Percentiles rank a stretch among this genome's conserved stretches.
phyloP scores from a whole-genome alignment of 2,113 vertebrate genomes.

The Tauraco erythrolophus region DNA sequence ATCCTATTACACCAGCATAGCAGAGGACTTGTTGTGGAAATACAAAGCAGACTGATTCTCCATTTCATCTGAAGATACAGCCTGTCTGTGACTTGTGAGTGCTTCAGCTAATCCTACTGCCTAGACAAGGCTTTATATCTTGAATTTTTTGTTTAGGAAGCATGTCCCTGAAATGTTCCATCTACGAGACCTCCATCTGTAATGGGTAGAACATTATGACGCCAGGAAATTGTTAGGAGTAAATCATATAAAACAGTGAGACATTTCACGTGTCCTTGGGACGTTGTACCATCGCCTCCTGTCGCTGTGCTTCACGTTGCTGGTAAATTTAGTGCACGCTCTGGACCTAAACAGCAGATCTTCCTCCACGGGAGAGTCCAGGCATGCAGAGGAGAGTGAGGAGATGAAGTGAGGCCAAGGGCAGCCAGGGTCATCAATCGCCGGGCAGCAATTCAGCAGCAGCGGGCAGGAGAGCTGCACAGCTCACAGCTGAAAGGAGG shows the following conservation, averaged over 20 bases:
- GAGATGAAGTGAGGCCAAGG: not conserved
- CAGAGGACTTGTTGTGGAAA: not conserved
- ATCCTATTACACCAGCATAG: not conserved
- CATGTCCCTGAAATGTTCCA: not conserved
- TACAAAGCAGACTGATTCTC: not conserved
- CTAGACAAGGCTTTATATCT: not conserved
- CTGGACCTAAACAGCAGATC: not conserved
- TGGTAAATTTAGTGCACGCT: not conserved
- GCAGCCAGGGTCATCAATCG: not conserved
- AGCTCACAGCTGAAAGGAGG: not conserved
- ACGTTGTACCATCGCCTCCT: not conserved
- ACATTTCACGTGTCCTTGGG: accelerated
- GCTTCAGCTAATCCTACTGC: not conserved
- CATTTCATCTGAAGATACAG: not conserved
- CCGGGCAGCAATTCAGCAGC: not conserved
- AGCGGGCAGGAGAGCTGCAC: not conserved
- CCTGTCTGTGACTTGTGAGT: not conserved
- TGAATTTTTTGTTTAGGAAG: not conserved
- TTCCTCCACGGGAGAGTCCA: not conserved
- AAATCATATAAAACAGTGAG: not conserved
- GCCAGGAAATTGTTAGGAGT: not conserved
- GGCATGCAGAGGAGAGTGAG: not conserved
- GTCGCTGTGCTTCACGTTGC: not conserved
- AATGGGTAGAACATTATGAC: not conserved
- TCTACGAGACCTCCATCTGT: not conserved